Conservation (phyloP, 2,113 vertebrate genomes). For the Miniopterus natalensis region DNA sequence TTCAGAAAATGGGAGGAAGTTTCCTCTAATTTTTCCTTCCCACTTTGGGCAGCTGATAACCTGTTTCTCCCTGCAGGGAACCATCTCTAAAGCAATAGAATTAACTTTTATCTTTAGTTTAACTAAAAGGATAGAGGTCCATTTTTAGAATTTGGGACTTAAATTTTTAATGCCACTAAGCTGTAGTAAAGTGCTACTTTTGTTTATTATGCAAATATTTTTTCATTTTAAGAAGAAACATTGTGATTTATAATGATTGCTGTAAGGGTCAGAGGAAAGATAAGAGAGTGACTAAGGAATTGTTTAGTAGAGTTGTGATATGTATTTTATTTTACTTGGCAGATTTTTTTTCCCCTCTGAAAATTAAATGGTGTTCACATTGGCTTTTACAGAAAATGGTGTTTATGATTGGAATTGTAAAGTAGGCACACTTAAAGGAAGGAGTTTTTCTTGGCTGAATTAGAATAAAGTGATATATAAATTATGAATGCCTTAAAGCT, state of each 20-base stretch:
- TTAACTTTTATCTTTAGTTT: background rate
- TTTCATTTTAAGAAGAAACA: constrained; percentile 44
- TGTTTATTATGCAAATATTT: constrained; percentile 31
- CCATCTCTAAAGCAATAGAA: background rate
- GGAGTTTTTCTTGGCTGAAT: background rate
- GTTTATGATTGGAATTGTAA: constrained; percentile 16
- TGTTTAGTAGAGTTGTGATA: constrained; percentile 3
- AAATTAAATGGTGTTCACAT: constrained; percentile 16
- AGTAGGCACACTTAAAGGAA: background rate
- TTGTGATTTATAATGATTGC: constrained; percentile 6
- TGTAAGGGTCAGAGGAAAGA: background rate
- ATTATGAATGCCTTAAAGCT: constrained; percentile 28
- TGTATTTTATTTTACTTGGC: constrained; percentile 57
- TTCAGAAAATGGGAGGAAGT: background rate
- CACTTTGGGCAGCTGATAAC: background rate
- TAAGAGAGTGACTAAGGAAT: background rate
- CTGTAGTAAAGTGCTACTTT: background rate
- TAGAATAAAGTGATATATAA: constrained; percentile 26
- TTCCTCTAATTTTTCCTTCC: background rate
- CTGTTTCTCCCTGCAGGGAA: background rate
- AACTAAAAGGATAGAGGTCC: background rate
- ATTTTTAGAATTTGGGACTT: constrained; percentile 22
- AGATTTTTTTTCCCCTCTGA: background rate
- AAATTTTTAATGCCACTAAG: background rate
- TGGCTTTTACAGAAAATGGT: constrained; percentile 11